Evolutionary conservation across 2,888 invertebrate genomes (phyloP).

Genomic region (Watsonalla cultraria): DNA sequence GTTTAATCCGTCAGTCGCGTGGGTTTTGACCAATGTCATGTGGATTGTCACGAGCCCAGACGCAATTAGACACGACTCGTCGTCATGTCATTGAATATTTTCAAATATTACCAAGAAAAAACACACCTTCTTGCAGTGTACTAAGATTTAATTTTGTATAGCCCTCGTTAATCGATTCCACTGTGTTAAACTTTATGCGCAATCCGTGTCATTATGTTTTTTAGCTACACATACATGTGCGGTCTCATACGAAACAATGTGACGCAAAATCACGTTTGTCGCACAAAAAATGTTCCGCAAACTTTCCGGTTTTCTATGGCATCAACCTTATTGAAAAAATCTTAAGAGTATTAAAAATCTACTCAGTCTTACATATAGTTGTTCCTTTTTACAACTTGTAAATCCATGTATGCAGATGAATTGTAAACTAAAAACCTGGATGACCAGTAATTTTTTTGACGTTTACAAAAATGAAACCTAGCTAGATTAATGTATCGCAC

Average conservation of each 20-base stretch:
- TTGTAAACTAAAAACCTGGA: no score
- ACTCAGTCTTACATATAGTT: no score
- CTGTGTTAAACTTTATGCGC: conserved; percentile 21
- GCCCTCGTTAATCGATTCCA: conserved; percentile 1
- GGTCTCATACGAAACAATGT: conserved; percentile 18
- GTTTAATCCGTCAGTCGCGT: conserved; percentile 20
- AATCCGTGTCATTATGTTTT: conserved; percentile 27
- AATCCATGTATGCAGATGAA: no score
- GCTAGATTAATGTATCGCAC: no score
- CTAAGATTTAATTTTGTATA: background rate
- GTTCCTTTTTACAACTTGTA: no score
- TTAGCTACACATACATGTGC: conserved; percentile 16
- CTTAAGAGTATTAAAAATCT: no score
- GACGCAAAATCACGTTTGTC: background rate
- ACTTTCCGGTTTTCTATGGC: no score
- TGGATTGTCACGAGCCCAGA: conserved; percentile 33
- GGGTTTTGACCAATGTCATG: conserved; percentile 38
- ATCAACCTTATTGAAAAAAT: no score
- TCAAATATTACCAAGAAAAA: background rate
- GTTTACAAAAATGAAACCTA: no score
- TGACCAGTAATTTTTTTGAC: no score
- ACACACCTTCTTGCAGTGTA: conserved; percentile 3
- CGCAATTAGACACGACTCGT: conserved; percentile 45
- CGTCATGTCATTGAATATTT: conserved; percentile 35
- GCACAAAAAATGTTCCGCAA: no score